Evolutionary conservation across 1,140 invertebrate genomes (phyloP).

Genomic region (Drosophila baimaii): DNA sequence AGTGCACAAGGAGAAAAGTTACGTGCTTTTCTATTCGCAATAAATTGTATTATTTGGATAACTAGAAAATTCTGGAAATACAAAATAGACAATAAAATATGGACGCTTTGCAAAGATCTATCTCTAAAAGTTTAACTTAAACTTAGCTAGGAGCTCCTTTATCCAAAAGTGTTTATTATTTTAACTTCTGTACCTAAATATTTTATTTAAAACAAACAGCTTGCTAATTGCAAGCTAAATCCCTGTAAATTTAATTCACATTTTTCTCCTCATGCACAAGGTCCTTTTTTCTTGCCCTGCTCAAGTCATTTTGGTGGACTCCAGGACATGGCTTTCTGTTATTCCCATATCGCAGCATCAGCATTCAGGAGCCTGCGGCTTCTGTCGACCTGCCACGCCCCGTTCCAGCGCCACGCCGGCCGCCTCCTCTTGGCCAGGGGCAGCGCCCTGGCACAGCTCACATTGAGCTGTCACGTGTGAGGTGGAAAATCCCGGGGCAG

Average conservation of each 20-base stretch:
- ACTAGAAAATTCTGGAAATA: background rate
- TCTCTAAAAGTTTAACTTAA: no score
- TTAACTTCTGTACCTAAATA: no score
- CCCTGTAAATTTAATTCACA: background rate
- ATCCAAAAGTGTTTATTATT: no score
- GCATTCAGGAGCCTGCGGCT: constrained; percentile 42
- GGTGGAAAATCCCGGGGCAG: constrained; percentile 29
- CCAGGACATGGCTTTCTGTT: constrained; percentile 56
- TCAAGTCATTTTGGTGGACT: constrained; percentile 51
- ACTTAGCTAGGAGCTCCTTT: no score
- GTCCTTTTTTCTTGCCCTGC: background rate
- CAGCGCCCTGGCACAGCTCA: constrained; percentile 13
- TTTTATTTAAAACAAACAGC: no score
- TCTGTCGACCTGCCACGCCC: constrained; percentile 39
- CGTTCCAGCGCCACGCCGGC: background rate
- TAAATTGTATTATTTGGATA: background rate
- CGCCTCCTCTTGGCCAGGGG: constrained; percentile 28
- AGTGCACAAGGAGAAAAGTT: constrained; percentile 21
- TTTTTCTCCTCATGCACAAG: background rate
- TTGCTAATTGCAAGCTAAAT: background rate
- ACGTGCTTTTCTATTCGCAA: no score
- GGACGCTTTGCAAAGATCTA: no score
- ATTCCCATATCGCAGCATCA: constrained; percentile 54
- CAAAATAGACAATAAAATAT: no score
- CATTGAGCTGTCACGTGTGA: constrained; percentile 80